Conservation (phyloP, 2,888 invertebrate genomes). For the Papilio gigon region DNA sequence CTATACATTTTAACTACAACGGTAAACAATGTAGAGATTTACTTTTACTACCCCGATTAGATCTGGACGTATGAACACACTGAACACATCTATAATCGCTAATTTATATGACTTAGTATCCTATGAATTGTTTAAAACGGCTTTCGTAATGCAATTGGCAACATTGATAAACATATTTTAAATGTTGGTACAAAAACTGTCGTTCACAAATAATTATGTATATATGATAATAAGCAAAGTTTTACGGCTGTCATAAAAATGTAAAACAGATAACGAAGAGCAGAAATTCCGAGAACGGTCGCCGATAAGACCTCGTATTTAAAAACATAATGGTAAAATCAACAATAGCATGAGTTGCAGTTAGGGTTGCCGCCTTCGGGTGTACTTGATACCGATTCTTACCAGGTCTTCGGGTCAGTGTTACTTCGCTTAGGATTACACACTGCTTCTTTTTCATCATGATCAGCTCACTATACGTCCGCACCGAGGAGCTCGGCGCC, state of each 20-base stretch:
- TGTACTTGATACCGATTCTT: neutral
- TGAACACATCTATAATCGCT: no score
- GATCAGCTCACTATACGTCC: no score
- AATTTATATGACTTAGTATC: no score
- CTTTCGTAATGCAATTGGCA: neutral
- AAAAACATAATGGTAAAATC: slow-evolving; percentile 27
- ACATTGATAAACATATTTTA: slow-evolving; percentile 1
- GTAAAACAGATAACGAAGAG: slow-evolving; percentile 33
- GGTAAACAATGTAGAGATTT: no score
- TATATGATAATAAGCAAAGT: slow-evolving; percentile 27
- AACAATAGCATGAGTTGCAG: neutral
- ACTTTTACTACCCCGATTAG: no score
- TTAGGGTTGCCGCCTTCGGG: neutral
- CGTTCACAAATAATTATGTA: slow-evolving; percentile 27
- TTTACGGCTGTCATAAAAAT: slow-evolving; percentile 32
- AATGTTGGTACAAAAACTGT: slow-evolving; percentile 10
- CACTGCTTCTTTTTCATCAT: neutral
- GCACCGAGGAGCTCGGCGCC: no score
- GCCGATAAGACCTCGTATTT: slow-evolving; percentile 27
- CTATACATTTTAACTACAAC: no score
- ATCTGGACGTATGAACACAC: no score
- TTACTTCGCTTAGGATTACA: neutral
- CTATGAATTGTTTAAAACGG: neutral
- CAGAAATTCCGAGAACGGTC: slow-evolving; percentile 32
- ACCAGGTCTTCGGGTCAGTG: neutral